Evolutionary conservation across 1,140 invertebrate genomes (phyloP).

Genomic region (Penaeus indicus): DNA sequence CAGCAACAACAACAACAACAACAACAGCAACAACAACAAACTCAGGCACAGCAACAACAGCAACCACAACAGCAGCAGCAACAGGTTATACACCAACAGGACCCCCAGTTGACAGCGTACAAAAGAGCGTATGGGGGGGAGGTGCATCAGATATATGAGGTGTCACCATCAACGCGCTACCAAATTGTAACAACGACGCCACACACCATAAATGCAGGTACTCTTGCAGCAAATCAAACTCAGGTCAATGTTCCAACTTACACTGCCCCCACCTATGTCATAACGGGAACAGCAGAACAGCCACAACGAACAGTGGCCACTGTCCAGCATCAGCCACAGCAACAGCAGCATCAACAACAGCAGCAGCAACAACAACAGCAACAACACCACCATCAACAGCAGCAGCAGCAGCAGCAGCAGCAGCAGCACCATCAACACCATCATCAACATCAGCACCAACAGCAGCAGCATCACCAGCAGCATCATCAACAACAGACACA

Average conservation of each 20-base stretch:
- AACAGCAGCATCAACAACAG: conserved; percentile 46
- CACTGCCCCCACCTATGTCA: conserved; percentile 33
- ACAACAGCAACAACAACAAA: conserved; percentile 27
- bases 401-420: conserved; percentile 26
- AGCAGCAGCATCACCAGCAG: background rate
- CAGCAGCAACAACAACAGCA: conserved; percentile 45
- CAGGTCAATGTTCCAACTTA: conserved; percentile 26
- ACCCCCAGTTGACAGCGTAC: conserved; percentile 47
- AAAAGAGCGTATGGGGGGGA: conserved; percentile 49
- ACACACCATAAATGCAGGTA: conserved; percentile 43
- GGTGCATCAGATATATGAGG: conserved; percentile 54
- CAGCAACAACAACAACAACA: conserved; percentile 3
- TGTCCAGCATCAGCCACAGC: conserved; percentile 46
- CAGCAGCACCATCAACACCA: background rate
- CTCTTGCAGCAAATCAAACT: conserved; percentile 23
- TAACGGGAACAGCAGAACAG: conserved; percentile 16
- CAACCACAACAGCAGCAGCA: conserved; percentile 35
- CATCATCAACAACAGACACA: conserved; percentile 23
- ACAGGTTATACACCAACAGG: conserved; percentile 4
- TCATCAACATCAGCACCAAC: background rate
- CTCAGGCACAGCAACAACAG: conserved; percentile 1
- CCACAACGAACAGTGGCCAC: background rate
- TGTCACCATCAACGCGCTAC: conserved; percentile 39
- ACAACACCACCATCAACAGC: conserved; percentile 30
- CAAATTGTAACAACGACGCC: conserved; percentile 34